Evolutionary conservation across 2,113 vertebrate species (phyloP).

Genomic region (Xiphophorus hellerii): DNA sequence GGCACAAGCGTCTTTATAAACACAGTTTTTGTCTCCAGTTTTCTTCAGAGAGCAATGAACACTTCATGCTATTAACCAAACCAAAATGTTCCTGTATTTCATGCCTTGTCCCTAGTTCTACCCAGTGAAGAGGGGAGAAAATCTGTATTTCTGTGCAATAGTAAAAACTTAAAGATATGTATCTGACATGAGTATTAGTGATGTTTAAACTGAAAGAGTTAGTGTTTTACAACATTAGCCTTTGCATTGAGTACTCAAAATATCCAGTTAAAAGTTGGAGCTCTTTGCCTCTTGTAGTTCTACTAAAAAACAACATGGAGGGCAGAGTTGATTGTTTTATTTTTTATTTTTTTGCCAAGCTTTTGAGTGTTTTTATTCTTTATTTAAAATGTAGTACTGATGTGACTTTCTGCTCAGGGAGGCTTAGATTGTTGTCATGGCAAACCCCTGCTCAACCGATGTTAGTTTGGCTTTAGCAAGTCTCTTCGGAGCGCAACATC

Average conservation of each 20-base stretch:
- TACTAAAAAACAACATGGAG: conserved; percentile 42
- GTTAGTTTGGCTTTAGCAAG: conserved; percentile 51
- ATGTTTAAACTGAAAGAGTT: conserved; percentile 51
- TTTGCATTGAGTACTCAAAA: conserved; percentile 49
- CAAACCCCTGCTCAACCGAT: conserved; percentile 53
- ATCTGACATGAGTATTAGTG: conserved; percentile 54
- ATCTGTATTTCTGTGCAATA: conserved; percentile 71
- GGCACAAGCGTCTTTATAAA: conserved; percentile 23
- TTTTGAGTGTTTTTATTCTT: conserved; percentile 72
- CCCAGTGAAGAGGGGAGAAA: conserved; percentile 8
- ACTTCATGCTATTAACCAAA: conserved; percentile 69
- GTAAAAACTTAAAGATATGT: conserved; percentile 56
- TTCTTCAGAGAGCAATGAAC: conserved; percentile 39
- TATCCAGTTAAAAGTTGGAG: conserved; percentile 27
- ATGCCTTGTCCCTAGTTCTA: conserved; percentile 59
- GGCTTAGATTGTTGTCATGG: conserved; percentile 67
- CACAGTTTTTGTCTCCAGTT: conserved; percentile 20
- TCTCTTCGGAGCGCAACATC: conserved; percentile 59
- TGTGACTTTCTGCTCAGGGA: conserved; percentile 78
- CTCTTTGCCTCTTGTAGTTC: conserved; percentile 27
- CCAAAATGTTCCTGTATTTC: conserved; percentile 58
- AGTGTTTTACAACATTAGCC: conserved; percentile 56
- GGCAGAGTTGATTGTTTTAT: conserved; percentile 35
- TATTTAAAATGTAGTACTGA: conserved; percentile 74
- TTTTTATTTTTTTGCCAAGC: conserved; percentile 64